These are phyloP conservation scores for Rhimphoctona megacephalus DNA, from an alignment of 2,888 invertebrate genomes.

Conservation along the genomic window DNA sequence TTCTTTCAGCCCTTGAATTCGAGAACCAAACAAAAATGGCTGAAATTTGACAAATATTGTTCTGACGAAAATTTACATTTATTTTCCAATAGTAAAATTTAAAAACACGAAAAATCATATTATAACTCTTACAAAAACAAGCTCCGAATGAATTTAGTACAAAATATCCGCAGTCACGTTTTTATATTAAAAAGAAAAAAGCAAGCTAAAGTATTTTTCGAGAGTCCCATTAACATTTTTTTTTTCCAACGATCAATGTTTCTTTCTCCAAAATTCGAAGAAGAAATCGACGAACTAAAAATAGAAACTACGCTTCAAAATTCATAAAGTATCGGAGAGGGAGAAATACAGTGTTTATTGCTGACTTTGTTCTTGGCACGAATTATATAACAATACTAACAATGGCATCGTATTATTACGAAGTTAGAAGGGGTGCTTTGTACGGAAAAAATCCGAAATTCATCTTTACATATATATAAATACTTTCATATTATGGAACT, in stretches of 20 bases:
- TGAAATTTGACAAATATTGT: neutral
- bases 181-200: neutral
- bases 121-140: neutral
- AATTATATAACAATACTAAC: constrained; percentile 25
- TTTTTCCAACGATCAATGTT: neutral
- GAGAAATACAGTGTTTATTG: neutral
- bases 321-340: neutral
- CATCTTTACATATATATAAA: neutral
- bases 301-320: constrained; percentile 20
- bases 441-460: neutral
- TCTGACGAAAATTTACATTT: neutral
- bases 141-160: neutral
- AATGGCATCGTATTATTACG: neutral
- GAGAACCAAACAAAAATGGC: constrained; percentile 9
- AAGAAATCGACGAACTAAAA: neutral
- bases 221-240: neutral
- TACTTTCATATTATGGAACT: neutral
- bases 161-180: neutral
- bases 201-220: neutral
- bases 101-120: neutral
- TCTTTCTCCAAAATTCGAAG: neutral
- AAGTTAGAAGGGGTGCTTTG: neutral
- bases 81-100: neutral
- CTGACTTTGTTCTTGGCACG: constrained; percentile 30
- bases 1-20: constrained; percentile 48